Percentiles rank a stretch among this genome's conserved stretches.
phyloP scores from a whole-genome alignment of 1,140 invertebrate genomes.

The Euwallacea fornicatus region DNA sequence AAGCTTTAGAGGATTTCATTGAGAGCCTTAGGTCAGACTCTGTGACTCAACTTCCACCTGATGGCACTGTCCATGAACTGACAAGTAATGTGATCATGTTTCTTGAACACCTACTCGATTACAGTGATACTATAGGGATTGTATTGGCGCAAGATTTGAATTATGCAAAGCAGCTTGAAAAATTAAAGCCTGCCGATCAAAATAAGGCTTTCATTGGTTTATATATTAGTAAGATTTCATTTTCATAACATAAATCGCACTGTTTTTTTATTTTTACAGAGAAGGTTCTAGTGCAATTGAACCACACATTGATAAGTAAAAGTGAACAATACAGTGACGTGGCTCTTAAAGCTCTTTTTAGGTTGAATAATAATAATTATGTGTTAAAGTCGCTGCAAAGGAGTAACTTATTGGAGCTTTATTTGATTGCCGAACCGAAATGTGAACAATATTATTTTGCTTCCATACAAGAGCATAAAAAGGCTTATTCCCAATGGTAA shows the following conservation, averaged over 20 bases:
- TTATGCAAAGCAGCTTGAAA: constrained; percentile 60
- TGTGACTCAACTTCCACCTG: constrained; percentile 82
- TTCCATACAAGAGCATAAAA: constrained; percentile 79
- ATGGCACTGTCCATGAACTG: constrained; percentile 95
- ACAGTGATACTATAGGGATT: constrained; percentile 72
- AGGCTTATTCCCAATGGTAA: constrained; percentile 75
- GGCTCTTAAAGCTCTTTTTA: constrained; percentile 81
- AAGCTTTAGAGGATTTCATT: constrained; percentile 90
- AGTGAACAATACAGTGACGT: constrained; percentile 83
- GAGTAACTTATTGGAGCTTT: constrained; percentile 78
- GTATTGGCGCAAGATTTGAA: constrained; percentile 64
- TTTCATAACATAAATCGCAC: not conserved
- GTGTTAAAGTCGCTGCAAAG: constrained; percentile 85
- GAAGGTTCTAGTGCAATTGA: constrained; percentile 83
- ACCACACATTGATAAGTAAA: constrained; percentile 80
- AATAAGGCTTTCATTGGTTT: constrained; percentile 70
- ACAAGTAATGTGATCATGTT: constrained; percentile 91
- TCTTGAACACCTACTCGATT: constrained; percentile 80
- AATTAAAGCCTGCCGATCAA: constrained; percentile 54
- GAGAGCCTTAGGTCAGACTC: constrained; percentile 86
- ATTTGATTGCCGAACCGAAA: constrained; percentile 76
- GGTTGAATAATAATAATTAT: constrained; percentile 92
- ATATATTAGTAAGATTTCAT: constrained; percentile 69
- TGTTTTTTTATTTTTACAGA: constrained; percentile 59
- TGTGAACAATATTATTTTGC: constrained; percentile 83